Evolutionary conservation across 2,888 invertebrate species (phyloP).

Genomic region (Buathra laborator): DNA sequence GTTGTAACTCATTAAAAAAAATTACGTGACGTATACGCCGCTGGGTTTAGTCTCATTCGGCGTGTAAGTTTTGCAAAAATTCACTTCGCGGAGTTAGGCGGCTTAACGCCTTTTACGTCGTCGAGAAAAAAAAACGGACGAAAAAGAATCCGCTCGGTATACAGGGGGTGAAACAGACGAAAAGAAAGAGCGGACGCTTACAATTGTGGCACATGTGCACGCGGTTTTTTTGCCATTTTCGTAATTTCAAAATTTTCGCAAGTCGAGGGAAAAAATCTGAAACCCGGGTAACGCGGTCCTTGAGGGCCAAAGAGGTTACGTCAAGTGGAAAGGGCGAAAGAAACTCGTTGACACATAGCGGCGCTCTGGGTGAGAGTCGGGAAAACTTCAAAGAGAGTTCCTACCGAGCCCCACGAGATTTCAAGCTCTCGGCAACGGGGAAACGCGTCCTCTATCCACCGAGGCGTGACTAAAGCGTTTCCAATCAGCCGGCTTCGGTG

Average conservation of each 20-base stretch:
- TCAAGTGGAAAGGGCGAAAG: conserved; percentile 54
- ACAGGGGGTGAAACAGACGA: conserved; percentile 12
- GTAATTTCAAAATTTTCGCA: conserved; percentile 1
- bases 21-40: neutral
- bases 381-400: conserved; percentile 65
- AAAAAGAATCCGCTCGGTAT: neutral
- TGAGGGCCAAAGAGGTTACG: conserved; percentile 23
- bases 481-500: conserved; percentile 64
- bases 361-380: conserved; percentile 36
- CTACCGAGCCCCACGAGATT: conserved; percentile 19
- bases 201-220: too few relatives aligned
- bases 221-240: neutral
- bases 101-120: neutral
- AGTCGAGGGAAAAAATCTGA: conserved; percentile 18
- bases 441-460: conserved; percentile 50
- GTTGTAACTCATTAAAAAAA: neutral
- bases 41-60: neutral
- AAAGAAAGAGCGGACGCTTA: neutral
- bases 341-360: conserved; percentile 60
- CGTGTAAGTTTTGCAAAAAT: neutral
- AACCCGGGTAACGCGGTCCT: conserved; percentile 30
- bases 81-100: neutral
- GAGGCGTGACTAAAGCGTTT: conserved; percentile 66
- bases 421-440: conserved; percentile 17
- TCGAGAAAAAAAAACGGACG: neutral